A percentile compares a stretch with the other conserved stretches of the same genome.
Evolutionary conservation across 2,888 invertebrate genomes (phyloP).

Genomic region (Encarsia formosa): DNA sequence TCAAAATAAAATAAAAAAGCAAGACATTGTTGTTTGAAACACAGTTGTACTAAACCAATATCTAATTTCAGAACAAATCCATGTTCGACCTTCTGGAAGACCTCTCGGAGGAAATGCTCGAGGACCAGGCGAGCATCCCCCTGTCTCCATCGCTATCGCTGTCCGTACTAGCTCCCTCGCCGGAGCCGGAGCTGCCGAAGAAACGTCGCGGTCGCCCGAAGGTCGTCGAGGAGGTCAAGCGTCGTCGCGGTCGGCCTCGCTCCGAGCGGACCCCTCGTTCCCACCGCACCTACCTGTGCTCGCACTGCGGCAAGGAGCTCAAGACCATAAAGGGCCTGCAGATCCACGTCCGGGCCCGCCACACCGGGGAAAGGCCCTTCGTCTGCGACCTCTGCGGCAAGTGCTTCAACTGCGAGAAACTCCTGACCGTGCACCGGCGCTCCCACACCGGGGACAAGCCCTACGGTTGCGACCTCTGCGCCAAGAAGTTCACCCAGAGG

Average conservation of each 20-base stretch:
- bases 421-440: constrained; percentile 53
- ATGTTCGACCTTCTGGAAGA: too few relatives aligned
- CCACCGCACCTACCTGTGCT: constrained; percentile 38
- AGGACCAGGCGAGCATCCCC: too few relatives aligned
- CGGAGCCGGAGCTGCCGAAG: too few relatives aligned
- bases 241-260: constrained; percentile 16
- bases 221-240: constrained; percentile 1
- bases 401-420: constrained; percentile 41
- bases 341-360: constrained; percentile 43
- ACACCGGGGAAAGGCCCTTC: constrained; percentile 45
- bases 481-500: constrained; percentile 41
- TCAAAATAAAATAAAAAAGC: too few relatives aligned
- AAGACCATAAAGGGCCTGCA: constrained; percentile 43
- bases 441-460: constrained; percentile 38
- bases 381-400: constrained; percentile 41
- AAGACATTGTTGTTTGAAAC: too few relatives aligned
- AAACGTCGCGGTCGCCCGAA: too few relatives aligned
- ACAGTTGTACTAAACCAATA: too few relatives aligned
- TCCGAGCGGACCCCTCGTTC: constrained; percentile 3
- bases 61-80: too few relatives aligned
- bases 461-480: constrained; percentile 37
- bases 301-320: constrained; percentile 41
- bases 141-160: too few relatives aligned
- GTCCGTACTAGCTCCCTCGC: too few relatives aligned
- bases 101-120: too few relatives aligned